These are phyloP conservation scores for Melitaea athalia DNA, from an alignment of 2,888 invertebrate genomes.

Conservation along the genomic window DNA sequence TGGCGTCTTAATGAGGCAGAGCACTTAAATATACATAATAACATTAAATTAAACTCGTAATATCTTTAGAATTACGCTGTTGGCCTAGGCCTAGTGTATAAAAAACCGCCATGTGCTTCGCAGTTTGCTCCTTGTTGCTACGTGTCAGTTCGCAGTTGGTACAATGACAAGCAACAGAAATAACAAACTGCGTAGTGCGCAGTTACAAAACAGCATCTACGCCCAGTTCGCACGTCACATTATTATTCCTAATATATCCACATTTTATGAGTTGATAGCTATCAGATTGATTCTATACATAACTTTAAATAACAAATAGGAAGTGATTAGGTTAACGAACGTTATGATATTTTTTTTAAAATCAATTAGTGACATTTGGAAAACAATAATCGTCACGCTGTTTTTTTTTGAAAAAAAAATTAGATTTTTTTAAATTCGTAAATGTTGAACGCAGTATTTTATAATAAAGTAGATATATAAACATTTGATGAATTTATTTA, in stretches of 20 bases:
- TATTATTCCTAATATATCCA: background rate
- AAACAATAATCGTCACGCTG: too few relatives aligned
- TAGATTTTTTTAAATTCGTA: too few relatives aligned
- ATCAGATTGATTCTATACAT: background rate
- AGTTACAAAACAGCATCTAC: conserved; percentile 11
- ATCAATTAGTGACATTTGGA: too few relatives aligned
- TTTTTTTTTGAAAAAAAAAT: too few relatives aligned
- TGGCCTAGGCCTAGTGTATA: conserved; percentile 12
- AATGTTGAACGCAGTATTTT: too few relatives aligned
- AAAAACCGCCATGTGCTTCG: conserved; percentile 17
- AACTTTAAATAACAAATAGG: too few relatives aligned
- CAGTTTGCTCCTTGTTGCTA: conserved; percentile 23
- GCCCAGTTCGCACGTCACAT: background rate
- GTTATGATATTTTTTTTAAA: too few relatives aligned
- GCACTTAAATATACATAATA: background rate
- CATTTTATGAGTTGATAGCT: background rate
- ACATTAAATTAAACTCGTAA: background rate
- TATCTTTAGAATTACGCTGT: background rate
- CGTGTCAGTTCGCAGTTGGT: conserved; percentile 16
- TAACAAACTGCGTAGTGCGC: conserved; percentile 24
- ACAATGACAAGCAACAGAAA: conserved; percentile 16
- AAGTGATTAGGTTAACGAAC: too few relatives aligned
- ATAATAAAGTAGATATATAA: too few relatives aligned
- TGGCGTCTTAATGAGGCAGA: too few relatives aligned
- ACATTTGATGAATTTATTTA: too few relatives aligned